A percentile compares a stretch with the other conserved stretches of the same genome.
phyloP scores from a whole-genome alignment of 2,888 invertebrate genomes.

The Philopedon plagiatum region DNA sequence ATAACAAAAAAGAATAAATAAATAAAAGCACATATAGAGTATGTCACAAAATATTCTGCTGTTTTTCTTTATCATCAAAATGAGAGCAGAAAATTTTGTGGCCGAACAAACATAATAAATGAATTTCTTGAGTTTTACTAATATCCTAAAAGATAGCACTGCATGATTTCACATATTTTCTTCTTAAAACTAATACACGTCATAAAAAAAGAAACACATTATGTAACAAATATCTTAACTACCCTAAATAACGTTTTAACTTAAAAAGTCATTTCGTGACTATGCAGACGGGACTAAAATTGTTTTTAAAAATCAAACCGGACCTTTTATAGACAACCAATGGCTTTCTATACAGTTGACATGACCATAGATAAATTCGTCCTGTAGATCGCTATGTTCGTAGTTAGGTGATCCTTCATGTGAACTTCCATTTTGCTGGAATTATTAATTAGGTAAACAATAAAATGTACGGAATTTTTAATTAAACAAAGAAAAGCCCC shows the following conservation, averaged over 20 bases:
- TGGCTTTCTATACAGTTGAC: no score
- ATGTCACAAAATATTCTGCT: no score
- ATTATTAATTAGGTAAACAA: background rate
- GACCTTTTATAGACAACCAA: background rate
- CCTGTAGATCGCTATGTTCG: no score
- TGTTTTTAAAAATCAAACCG: background rate
- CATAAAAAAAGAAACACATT: constrained; percentile 27
- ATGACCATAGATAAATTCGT: no score
- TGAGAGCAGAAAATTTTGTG: no score
- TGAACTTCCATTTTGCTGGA: background rate
- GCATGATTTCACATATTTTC: background rate
- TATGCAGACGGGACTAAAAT: background rate
- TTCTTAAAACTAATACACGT: background rate
- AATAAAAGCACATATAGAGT: no score
- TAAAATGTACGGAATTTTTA: no score
- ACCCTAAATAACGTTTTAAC: background rate
- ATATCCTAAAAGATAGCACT: constrained; percentile 13
- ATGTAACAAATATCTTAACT: constrained; percentile 30
- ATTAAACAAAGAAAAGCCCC: background rate
- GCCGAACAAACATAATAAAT: background rate
- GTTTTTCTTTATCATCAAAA: no score
- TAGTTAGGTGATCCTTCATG: background rate
- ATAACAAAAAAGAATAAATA: no score
- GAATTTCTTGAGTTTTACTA: background rate
- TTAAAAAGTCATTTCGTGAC: background rate